Conservation (phyloP, 1,140 invertebrate species). For the Drosophila arawakana region DNA sequence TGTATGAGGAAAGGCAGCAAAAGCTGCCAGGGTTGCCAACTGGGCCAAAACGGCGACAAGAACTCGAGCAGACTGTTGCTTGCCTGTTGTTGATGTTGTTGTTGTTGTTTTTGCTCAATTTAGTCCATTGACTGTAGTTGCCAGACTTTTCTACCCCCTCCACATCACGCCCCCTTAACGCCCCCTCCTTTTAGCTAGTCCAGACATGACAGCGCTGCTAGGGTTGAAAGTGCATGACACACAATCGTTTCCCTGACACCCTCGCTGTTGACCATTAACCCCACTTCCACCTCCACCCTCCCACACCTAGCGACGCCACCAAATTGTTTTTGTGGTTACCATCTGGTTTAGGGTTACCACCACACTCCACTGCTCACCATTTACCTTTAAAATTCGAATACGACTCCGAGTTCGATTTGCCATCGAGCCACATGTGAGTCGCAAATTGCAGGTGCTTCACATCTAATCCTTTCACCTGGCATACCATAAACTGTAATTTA, state of each 20-base stretch:
- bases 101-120: constrained; percentile 61
- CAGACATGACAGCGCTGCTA: constrained; percentile 43
- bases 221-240: constrained; percentile 80
- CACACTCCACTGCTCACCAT: constrained; percentile 36
- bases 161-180: background rate
- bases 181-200: background rate
- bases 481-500: constrained; percentile 40
- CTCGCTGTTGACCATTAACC: constrained; percentile 53
- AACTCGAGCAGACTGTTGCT: constrained; percentile 67
- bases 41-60: constrained; percentile 35
- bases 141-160: constrained; percentile 16
- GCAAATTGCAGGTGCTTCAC: constrained; percentile 34
- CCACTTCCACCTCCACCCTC: constrained; percentile 47
- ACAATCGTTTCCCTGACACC: constrained; percentile 56
- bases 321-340: constrained; percentile 79
- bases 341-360: constrained; percentile 67
- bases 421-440: constrained; percentile 23
- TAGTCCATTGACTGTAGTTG: constrained; percentile 62
- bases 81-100: constrained; percentile 27
- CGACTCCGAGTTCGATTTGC: constrained; percentile 36
- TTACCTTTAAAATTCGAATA: constrained; percentile 37
- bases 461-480: constrained; percentile 31
- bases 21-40: constrained; percentile 33
- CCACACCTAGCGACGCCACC: constrained; percentile 2
- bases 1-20: constrained; percentile 54